phyloP scores from a whole-genome alignment of 2,113 vertebrate species.

The Xenopus borealis region DNA sequence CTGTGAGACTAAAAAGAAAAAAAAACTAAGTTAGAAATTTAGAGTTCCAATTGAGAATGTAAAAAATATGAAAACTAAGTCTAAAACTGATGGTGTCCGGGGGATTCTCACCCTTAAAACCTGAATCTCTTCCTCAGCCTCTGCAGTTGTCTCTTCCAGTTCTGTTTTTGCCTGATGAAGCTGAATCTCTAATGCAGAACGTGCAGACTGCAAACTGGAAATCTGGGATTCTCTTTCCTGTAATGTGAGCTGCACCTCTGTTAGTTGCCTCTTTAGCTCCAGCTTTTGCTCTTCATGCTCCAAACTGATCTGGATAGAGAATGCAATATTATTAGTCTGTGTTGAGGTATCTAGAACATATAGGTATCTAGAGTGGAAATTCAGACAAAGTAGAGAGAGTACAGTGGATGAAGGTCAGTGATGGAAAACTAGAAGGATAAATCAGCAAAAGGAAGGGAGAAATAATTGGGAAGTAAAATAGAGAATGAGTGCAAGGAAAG shows the following conservation, averaged over 20 bases:
- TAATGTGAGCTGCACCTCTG: slow-evolving; percentile 88
- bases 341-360: neutral
- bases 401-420: no score
- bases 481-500: no score
- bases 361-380: neutral
- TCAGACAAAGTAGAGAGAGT: no score
- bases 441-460: no score
- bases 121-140: slow-evolving; percentile 97
- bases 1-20: slow-evolving; percentile 86
- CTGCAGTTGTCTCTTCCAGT: slow-evolving; percentile 93
- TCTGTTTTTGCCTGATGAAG: slow-evolving; percentile 93
- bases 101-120: slow-evolving; percentile 78
- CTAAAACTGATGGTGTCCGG: neutral
- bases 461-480: no score
- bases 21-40: slow-evolving; percentile 53
- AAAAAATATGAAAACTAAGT: no score
- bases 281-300: slow-evolving; percentile 94
- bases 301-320: slow-evolving; percentile 75
- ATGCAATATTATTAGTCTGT: neutral
- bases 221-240: slow-evolving; percentile 94
- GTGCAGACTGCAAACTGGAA: slow-evolving; percentile 82
- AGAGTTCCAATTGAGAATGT: no score
- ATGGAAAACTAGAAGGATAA: no score
- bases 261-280: slow-evolving; percentile 90
- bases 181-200: slow-evolving; percentile 85